Evolutionary conservation across 2,797 vertebrate species (phyloP), one percentile per base, ranked within the genome.

Genomic region (Fistularia commersonii): DNA sequence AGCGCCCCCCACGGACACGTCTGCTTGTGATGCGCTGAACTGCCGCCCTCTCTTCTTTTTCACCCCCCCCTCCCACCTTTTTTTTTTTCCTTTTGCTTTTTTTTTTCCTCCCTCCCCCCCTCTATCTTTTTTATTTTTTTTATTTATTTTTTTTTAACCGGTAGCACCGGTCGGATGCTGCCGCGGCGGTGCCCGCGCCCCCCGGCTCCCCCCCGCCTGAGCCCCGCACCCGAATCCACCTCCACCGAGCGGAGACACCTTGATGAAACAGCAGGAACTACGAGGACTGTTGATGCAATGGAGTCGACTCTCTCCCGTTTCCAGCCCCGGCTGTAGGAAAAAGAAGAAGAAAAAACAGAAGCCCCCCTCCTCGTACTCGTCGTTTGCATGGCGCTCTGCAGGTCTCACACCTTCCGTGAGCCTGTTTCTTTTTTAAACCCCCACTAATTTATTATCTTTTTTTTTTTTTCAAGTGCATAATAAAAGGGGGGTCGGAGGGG

Each of bases 251-350:
- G 85, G 88, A 88, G 80, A 87, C 80, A 89, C 89, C 88, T 89
- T 87, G 88, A 92, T 91, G 90, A 90, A 88, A 75, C 87, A 86
- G 87, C 85, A 87, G 89, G 86, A 88, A 79, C 85, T 84, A 83
- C 81, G 80, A 77, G 82, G 83, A 83, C 88, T 81, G 76, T 86
- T 86, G 82, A 88, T 87, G 81, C 87, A 80, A 93, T 93, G 92
- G 89, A 93, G 91, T 90, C 89, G 75, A 84, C 87, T 77, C 84
- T 87, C 69, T 84, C 84, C 78, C 89, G 90, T 90, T 78, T 83
- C 78, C 70, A 87, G 88, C 40, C 76, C 37, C 68, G 63, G 71
- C 71, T 84, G 60, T 83, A 23, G 23, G 23, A 23, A 23, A 23
- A 23, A 23, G 23, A 23, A 23, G 23, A 23, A 23, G 23, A 23